These are phyloP conservation scores for Stenolophus ochropezus DNA, from an alignment of 2,888 invertebrate species.

Conservation along the genomic window DNA sequence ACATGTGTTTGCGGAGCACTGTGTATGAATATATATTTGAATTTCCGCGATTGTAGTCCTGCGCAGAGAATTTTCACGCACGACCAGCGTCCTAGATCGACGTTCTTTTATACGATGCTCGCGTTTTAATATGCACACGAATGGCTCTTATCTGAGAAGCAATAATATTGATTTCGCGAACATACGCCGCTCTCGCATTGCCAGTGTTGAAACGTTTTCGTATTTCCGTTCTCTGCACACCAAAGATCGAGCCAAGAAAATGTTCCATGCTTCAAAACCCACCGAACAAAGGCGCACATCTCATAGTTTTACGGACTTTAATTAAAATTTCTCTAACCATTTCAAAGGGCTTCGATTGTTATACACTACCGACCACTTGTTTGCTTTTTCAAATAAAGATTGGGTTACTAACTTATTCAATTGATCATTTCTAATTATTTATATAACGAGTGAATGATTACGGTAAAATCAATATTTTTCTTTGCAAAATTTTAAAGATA, in stretches of 20 bases:
- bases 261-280: conserved; percentile 9
- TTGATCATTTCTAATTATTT: too few relatives aligned
- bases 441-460: too few relatives aligned
- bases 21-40: conserved; percentile 31
- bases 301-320: not conserved
- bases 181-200: conserved; percentile 34
- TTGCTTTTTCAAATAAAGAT: not conserved
- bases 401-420: too few relatives aligned
- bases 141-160: conserved; percentile 57
- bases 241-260: conserved; percentile 26
- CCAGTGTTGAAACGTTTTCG: conserved; percentile 44
- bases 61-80: conserved; percentile 48
- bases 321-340: not conserved
- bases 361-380: not conserved
- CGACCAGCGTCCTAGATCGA: conserved; percentile 42
- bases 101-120: conserved; percentile 48
- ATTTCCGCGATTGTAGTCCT: conserved; percentile 33
- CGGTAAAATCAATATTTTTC: too few relatives aligned
- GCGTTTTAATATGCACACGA: conserved; percentile 58
- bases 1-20: not conserved
- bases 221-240: conserved; percentile 39
- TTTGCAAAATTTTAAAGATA: not conserved
- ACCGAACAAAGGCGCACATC: not conserved
- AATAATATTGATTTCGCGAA: conserved; percentile 56
- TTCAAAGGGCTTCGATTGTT: not conserved